Evolutionary conservation across 2,113 vertebrate genomes (phyloP).

Genomic region (Melanostigma gelatinosum): DNA sequence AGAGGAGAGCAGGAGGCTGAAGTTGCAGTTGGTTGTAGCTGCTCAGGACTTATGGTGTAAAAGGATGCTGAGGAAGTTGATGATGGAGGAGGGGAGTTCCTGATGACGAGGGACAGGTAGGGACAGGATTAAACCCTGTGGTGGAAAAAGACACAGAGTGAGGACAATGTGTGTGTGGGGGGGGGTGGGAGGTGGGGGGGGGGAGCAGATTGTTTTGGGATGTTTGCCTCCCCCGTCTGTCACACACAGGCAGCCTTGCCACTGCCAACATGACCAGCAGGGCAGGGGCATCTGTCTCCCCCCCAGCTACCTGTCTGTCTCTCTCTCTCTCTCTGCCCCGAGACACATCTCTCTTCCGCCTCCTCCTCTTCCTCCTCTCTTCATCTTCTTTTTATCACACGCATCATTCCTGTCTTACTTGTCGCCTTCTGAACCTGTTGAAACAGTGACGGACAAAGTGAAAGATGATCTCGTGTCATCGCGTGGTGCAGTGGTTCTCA

Average conservation of each 20-base stretch:
- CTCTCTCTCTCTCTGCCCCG: conserved; percentile 59
- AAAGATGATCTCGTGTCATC: not conserved
- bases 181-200: conserved; percentile 31
- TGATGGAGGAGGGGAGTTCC: not conserved
- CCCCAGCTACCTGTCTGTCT: conserved; percentile 65
- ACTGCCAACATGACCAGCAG: conserved; percentile 82
- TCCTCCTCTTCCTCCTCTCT: conserved; percentile 10
- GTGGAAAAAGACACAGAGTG: conserved; percentile 24
- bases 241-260: conserved; percentile 71
- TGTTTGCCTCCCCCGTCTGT: conserved; percentile 74
- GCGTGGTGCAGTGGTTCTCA: not conserved
- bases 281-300: conserved; percentile 79
- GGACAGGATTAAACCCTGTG: conserved; percentile 38
- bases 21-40: conserved; percentile 16
- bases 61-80: not conserved
- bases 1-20: not conserved
- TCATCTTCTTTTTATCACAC: conserved; percentile 16
- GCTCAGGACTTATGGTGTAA: conserved; percentile 17
- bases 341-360: conserved; percentile 51
- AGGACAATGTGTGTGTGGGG: conserved; percentile 31
- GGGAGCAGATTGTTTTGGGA: conserved; percentile 66
- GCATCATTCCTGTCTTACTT: not conserved
- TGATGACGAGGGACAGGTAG: not conserved
- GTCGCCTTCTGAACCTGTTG: conserved; percentile 47
- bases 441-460: not conserved